Base-by-base conservation (phyloP, 1,140 invertebrate species). In the Sycobia sp. region DNA sequence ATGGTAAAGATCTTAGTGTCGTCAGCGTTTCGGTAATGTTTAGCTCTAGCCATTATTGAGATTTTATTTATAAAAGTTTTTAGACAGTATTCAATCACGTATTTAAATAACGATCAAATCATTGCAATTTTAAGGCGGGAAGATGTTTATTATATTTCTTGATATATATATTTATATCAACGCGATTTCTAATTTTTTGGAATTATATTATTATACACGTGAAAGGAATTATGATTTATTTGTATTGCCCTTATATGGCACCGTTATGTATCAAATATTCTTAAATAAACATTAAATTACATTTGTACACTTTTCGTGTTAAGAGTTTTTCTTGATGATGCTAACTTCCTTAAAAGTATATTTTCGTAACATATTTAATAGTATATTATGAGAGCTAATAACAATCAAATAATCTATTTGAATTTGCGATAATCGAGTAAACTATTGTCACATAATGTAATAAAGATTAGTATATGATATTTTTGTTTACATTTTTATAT, bases 241-340 rank as follows among this genome's bases (percentile, higher is more conserved):
- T 58, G 62, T 65, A 65, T 39, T 14, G 55, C 62, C 55, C 5
- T 0, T 54, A 20, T 34, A 41, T 18, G 62, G 62, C 62, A 65
- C 46, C 50, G 62, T 65, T 65, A 65, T 65, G 55, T 65, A 65
- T 58, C 55, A 16, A 59, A 59, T 58, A 65, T 58, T 65, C 62
- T 44, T 58, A 59, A 62, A 63, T 63, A 63, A 63, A 63, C 34
- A 63, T 63, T 57, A 63, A 41, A 63, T 63, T 57, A 57, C 44
- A 63, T 63, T 63, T 63, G 44, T 51, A 63, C 11, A 14, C 27
- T 43, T 8, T 27, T 14, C 38, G 41, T 36, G 34, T 27, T 46
- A 20, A 25, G 2, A 41, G 29, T 41, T 49, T 49, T 16, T n/a
- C n/a, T n/a, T n/a, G n/a, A n/a, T n/a, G n/a, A n/a, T n/a, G n/a